Evolutionary conservation across 2,888 invertebrate species (phyloP), one percentile per base, ranked within the genome.

Genomic region (Chromoteleia sp.): DNA sequence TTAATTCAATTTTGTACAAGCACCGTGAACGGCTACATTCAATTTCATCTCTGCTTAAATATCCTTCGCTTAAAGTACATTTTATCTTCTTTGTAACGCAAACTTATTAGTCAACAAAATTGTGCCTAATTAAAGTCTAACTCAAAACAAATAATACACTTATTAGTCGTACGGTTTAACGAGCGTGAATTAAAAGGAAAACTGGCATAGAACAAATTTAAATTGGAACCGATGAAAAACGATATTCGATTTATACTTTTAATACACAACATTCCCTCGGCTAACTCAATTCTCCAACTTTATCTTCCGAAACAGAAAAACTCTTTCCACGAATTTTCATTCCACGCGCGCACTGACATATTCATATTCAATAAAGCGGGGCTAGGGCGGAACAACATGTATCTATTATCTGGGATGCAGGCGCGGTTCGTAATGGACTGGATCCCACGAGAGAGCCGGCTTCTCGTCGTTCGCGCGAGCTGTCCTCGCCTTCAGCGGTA

Each of bases 401-500:
- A 61, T 52, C 61, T 70, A 59, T 63, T 63, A 70, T 77, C 43
- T 43, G 33, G 12, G 74, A 45, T 56, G 50, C 45, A 71, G 73
- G 65, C 61, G 74, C 74, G 65, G 70, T 75, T 70, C 36, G 30
- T 14, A 65, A 29, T 19, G 70, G 8, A 29, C 48, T 52, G 39
- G 56, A 59, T 73, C 65, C 67, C 61, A 67, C 68, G 68, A 43
- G 73, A 61, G 48, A 71, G 56, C 36, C 52, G 68, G 58, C 29
- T 43, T 19, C 39, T 61, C 71, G 65, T 79, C 78, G 43, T 56
- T 74, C 52, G 73, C 50, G 70, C 43, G 25, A 70, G 73, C 71
- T 56, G 78, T 74, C 68, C 74, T 73, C 50, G 79, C 73, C 79
- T 73, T 79, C 12, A 65, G 79, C 79, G 68, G 67, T 74, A 17